Evolutionary conservation across 2,888 invertebrate species (phyloP).

Genomic region (Erebia aethiops): DNA sequence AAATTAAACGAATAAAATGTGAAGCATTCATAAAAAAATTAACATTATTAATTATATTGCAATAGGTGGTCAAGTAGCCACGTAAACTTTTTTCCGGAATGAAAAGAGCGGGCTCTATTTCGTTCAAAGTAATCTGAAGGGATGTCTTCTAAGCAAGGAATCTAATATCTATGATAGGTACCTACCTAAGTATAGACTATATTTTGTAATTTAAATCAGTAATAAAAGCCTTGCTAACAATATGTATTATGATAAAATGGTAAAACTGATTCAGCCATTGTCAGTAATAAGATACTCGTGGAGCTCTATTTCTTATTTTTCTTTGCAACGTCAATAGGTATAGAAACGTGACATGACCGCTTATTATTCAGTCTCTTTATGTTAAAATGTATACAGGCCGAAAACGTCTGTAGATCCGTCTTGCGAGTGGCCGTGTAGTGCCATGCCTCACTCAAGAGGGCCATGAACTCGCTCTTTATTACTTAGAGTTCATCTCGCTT

Average conservation of each 20-base stretch:
- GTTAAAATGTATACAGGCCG: slow-evolving; percentile 44
- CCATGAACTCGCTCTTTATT: slow-evolving; percentile 75
- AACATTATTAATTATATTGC: too few relatives aligned
- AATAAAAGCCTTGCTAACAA: too few relatives aligned
- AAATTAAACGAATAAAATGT: too few relatives aligned
- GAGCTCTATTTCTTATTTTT: slow-evolving; percentile 15
- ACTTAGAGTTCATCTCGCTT: slow-evolving; percentile 70
- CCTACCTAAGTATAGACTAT: too few relatives aligned
- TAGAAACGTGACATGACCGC: slow-evolving; percentile 36
- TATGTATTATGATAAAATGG: neutral
- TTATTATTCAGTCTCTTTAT: slow-evolving; percentile 39
- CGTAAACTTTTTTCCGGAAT: too few relatives aligned
- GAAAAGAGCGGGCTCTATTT: too few relatives aligned
- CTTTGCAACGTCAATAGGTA: slow-evolving; percentile 26
- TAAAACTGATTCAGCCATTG: slow-evolving; percentile 15
- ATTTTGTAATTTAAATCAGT: neutral
- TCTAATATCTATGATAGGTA: too few relatives aligned
- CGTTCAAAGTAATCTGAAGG: too few relatives aligned
- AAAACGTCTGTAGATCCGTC: slow-evolving; percentile 53
- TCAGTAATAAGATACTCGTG: slow-evolving; percentile 19
- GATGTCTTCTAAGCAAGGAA: too few relatives aligned
- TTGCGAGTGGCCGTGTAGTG: slow-evolving; percentile 46
- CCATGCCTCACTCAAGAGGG: slow-evolving; percentile 60
- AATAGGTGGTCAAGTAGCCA: too few relatives aligned
- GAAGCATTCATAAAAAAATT: too few relatives aligned